Conservation (phyloP, 2,797 vertebrate species). For the Xyrichtys novacula region DNA sequence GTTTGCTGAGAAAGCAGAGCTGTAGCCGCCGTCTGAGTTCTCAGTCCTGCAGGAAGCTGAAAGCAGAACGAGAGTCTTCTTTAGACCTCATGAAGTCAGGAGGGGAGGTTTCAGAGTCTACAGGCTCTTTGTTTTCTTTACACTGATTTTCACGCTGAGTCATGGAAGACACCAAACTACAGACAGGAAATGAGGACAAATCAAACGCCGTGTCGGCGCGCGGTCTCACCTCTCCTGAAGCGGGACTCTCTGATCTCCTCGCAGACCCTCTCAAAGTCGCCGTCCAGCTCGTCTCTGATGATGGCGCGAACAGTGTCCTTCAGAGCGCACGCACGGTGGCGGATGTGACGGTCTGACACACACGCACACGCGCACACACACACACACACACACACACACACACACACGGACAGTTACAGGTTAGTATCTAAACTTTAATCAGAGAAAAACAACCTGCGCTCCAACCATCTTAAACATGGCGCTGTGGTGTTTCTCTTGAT, state of each 20-base stretch:
- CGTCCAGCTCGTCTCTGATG: constrained; percentile 90
- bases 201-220: too few species aligned
- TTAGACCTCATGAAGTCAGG: too few species aligned
- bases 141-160: too few species aligned
- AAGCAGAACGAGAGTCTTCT: constrained; percentile 10
- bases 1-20: constrained; percentile 13
- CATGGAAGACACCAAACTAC: too few species aligned
- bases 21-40: constrained; percentile 4
- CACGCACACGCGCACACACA: constrained; percentile 32
- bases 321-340: constrained; percentile 90
- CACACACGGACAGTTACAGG: too few species aligned
- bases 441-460: too few species aligned
- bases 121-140: too few species aligned
- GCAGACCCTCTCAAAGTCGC: constrained; percentile 90
- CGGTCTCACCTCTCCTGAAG: constrained; percentile 84
- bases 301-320: constrained; percentile 90
- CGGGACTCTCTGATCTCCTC: constrained; percentile 89
- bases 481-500: too few species aligned
- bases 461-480: too few species aligned
- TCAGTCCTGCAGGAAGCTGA: constrained; percentile 16
- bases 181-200: too few species aligned
- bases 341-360: constrained; percentile 89
- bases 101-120: too few species aligned
- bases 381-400: not conserved
- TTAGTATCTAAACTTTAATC: too few species aligned